Base-by-base conservation (phyloP, 2,797 vertebrate genomes). In the Mallotus villosus region DNA sequence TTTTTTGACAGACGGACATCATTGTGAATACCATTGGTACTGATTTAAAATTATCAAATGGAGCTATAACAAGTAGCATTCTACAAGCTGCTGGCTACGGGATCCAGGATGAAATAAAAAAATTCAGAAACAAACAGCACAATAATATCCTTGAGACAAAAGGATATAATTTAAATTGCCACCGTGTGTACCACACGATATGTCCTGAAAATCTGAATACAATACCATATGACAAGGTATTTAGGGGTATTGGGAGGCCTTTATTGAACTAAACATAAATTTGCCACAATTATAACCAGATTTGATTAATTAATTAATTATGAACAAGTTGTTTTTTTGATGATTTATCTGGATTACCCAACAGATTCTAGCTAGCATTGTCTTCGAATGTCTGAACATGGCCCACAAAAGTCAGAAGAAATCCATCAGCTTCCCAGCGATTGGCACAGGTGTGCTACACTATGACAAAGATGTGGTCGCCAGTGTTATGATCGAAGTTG, bases 401-500 rank as follows among this genome's bases (percentile, higher is more conserved):
- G 78, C 88, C 8, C 0, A 0, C 2, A 0, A 0, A 0, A 0
- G 0, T 0, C 0, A 0, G 0, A 0, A 19, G 75, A 22, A 53
- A 25, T 96, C 95, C 0, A 82, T 98, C 78, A 83, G 94, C 49
- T 95, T 98, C 63, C 95, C 95, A 61, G 90, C 92, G 17, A 84
- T 93, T 16, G 95, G 90, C 9, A 89, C 91, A 0, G 93, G 93
- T 74, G 1, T 0, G 0, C 68, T 85, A 2, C 0, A 0, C 0
- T 82, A 95, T 19, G 0, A 0, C 1, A 75, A 77, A 37, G 1
- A 1, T 0, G 64, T 41, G 2, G 90, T 78, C 21, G 93, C 93
- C 0, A 0, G 24, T 0, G 83, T 92, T 65, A 95, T 98, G 93
- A 79, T 74, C 0, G 0, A 17, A 0, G 84, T 83, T 55, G 88